Evolutionary conservation across 1,140 invertebrate genomes (phyloP), one percentile per base, ranked within the genome.

Genomic region (Drosophila kurseongensis): DNA sequence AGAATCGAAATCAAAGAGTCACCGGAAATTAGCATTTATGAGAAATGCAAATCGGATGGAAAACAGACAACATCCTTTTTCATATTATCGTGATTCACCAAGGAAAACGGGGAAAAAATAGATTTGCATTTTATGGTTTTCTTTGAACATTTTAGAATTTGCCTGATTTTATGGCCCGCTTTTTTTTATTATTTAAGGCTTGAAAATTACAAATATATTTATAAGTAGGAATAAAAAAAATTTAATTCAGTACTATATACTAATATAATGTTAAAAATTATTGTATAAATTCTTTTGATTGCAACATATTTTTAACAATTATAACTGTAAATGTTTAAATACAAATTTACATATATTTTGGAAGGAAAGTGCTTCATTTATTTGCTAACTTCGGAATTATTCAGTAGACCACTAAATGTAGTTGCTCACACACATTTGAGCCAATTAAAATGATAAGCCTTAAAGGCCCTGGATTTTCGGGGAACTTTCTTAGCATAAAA

Each of bases 11-110:
- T 65, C 59, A 23, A 67, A 36, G 48, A 41, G 42, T 50, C 38
- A 9, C 27, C 41, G 14, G 32, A 61, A 69, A 75, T 68, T 59
- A 61, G 66, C 56, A 78, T 54, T 41, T 67, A 23, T 5, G 23
- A 56, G 50, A 75, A 75, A 82, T 75, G 75, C 63, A 82, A 82
- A 62, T 83, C 50, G 54, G 18, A 51, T 65, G 47, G 27, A 48
- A 27, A 14, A 32, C 47, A 29, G 23, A 8, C 12, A 27, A 47
- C 7, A 29, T 29, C 27, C 2, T 47, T 41, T 48, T 48, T 7
- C 13, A 29, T 48, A 29, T 29, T 29, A 48, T 13, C 23, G 27
- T 48, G 23, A 48, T 29, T 29, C 13, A 13, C 12, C 44, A 27
- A 16, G 23, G 45, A 27, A 27, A 29, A 4, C 8, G 45, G 6